phyloP scores from a whole-genome alignment of 2,113 vertebrate genomes.

The Addax nasomaculatus region DNA sequence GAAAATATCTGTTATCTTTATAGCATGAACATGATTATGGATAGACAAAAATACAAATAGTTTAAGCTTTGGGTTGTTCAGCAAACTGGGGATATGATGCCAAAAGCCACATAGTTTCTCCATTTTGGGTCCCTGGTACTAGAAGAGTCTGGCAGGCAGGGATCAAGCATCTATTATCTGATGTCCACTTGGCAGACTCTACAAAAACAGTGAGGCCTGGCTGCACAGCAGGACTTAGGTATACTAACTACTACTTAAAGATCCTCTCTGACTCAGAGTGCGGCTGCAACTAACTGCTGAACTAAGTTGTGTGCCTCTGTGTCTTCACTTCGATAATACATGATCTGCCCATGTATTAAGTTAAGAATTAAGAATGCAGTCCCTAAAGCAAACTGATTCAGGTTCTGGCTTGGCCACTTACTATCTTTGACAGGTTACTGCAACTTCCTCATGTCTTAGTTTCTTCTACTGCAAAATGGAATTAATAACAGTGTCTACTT shows the following conservation, averaged over 20 bases:
- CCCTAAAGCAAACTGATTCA: not conserved
- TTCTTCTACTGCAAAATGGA: slow-evolving; percentile 16
- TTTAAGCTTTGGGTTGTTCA: not conserved
- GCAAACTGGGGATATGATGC: not conserved
- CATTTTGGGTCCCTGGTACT: not conserved
- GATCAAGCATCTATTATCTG: not conserved
- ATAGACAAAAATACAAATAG: not conserved
- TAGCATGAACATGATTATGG: not conserved
- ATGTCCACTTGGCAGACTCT: not conserved
- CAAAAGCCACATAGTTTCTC: not conserved
- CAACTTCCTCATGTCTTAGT: not conserved
- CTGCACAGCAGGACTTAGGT: not conserved
- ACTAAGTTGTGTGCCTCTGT: not conserved
- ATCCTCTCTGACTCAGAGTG: not conserved
- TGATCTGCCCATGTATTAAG: not conserved
- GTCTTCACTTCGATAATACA: not conserved
- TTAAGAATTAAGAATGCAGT: not conserved
- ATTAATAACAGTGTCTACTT: not conserved
- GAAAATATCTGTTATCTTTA: not conserved
- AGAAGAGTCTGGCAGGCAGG: not conserved
- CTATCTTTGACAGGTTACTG: not conserved
- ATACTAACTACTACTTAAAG: not conserved
- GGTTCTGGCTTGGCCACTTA: not conserved
- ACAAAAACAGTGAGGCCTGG: slow-evolving; percentile 9
- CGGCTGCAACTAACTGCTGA: not conserved